Conservation (phyloP, 2,888 invertebrate genomes). For the Eilema sororculum region DNA sequence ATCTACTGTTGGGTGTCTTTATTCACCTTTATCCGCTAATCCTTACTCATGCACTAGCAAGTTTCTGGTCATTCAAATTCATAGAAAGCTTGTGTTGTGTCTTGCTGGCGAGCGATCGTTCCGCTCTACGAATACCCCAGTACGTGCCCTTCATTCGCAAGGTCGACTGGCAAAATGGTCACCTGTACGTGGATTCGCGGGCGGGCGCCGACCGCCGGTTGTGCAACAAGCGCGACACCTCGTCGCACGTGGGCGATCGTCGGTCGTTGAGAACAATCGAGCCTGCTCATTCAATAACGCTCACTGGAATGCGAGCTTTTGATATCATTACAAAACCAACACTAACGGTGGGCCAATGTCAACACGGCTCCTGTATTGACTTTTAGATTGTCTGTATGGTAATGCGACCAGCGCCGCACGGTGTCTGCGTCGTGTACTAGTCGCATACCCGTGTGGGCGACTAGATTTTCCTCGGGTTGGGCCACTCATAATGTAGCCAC, state of each 20-base stretch:
- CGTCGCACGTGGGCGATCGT: slow-evolving; percentile 68
- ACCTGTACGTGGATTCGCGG: slow-evolving; percentile 65
- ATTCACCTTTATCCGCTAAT: slow-evolving; percentile 49
- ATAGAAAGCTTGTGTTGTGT: slow-evolving; percentile 29
- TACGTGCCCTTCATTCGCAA: slow-evolving; percentile 66
- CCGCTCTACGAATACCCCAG: slow-evolving; percentile 56
- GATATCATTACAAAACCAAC: slow-evolving; percentile 82
- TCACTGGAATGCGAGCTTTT: slow-evolving; percentile 80
- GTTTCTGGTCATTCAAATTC: slow-evolving; percentile 35
- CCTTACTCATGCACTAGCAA: slow-evolving; percentile 29
- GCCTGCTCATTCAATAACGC: slow-evolving; percentile 70
- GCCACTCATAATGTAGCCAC: slow-evolving; percentile 70
- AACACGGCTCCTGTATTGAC: slow-evolving; percentile 75
- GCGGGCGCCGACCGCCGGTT: slow-evolving; percentile 57
- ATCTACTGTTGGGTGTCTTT: slow-evolving; percentile 49
- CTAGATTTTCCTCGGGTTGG: slow-evolving; percentile 80
- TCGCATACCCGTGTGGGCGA: slow-evolving; percentile 76
- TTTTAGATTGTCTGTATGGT: slow-evolving; percentile 75
- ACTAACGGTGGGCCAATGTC: slow-evolving; percentile 84
- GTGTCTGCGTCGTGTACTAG: slow-evolving; percentile 66
- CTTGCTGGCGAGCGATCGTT: slow-evolving; percentile 45
- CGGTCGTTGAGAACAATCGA: slow-evolving; percentile 75
- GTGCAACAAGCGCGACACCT: slow-evolving; percentile 74
- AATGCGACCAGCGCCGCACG: slow-evolving; percentile 61
- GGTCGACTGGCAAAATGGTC: slow-evolving; percentile 67